phyloP scores from a whole-genome alignment of 2,797 vertebrate species.

The Melanotaenia trifasciata region DNA sequence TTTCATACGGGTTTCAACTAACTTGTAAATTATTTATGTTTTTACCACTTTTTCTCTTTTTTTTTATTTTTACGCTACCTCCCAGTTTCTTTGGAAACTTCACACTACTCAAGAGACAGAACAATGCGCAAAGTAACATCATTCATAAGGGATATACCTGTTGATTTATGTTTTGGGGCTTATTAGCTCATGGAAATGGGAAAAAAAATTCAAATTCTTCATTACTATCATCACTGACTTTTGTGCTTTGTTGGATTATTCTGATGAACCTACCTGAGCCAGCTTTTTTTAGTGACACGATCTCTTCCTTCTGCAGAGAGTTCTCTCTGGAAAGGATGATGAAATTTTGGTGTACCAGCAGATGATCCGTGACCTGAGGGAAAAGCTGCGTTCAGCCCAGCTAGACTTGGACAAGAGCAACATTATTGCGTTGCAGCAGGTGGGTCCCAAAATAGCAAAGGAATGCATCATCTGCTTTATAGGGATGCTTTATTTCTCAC shows the following conservation, averaged over 20 bases:
- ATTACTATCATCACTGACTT: neutral
- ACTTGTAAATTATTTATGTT: too few relatives aligned
- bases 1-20: too few relatives aligned
- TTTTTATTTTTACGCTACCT: too few relatives aligned
- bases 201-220: neutral
- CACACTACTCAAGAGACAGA: too few relatives aligned
- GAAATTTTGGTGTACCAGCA: conserved; percentile 93
- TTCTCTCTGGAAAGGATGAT: conserved; percentile 92
- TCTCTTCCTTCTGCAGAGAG: conserved; percentile 75
- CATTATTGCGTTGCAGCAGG: conserved; percentile 92
- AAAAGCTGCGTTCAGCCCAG: conserved; percentile 89
- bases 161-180: too few relatives aligned
- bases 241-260: neutral
- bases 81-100: too few relatives aligned
- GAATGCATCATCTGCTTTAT: neutral
- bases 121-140: too few relatives aligned
- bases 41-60: too few relatives aligned
- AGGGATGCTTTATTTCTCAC: neutral
- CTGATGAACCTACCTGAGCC: neutral
- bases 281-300: conserved; percentile 1
- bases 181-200: neutral
- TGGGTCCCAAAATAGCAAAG: conserved; percentile 57
- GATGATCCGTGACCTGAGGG: conserved; percentile 89
- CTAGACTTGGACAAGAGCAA: conserved; percentile 93
- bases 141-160: too few relatives aligned